A percentile compares a stretch with the other conserved stretches of the same genome.
phyloP scores from a whole-genome alignment of 2,888 invertebrate species.

The Cepaea hortensis region DNA sequence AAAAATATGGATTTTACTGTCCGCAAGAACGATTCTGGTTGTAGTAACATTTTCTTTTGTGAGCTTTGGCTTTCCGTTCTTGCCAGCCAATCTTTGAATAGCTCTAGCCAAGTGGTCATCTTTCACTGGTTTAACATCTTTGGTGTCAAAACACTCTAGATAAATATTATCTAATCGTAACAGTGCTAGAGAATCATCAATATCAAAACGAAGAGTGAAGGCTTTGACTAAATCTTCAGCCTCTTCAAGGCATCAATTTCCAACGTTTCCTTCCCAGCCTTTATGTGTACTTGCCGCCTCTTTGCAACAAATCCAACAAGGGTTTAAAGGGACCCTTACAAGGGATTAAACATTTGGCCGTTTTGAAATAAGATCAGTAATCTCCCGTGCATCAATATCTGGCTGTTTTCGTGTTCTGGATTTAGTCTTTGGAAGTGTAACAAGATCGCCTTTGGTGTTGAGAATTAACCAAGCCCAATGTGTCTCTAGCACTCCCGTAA shows the following conservation, averaged over 20 bases:
- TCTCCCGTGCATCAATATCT: slow-evolving; percentile 77
- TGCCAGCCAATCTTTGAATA: slow-evolving; percentile 79
- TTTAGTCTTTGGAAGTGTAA: slow-evolving; percentile 85
- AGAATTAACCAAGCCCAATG: no score
- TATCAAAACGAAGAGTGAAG: slow-evolving; percentile 95
- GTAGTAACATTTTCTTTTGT: slow-evolving; percentile 92
- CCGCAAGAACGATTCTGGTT: no score
- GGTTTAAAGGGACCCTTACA: slow-evolving; percentile 94
- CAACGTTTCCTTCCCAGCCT: slow-evolving; percentile 83
- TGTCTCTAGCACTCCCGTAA: no score
- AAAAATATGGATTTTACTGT: no score
- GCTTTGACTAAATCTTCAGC: slow-evolving; percentile 97
- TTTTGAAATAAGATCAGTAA: no score
- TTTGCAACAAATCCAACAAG: slow-evolving; percentile 96
- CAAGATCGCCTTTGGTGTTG: no score
- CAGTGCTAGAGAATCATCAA: slow-evolving; percentile 95
- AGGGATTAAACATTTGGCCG: slow-evolving; percentile 90
- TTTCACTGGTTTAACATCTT: slow-evolving; percentile 93
- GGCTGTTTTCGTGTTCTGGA: slow-evolving; percentile 96
- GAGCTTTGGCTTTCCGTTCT: slow-evolving; percentile 95
- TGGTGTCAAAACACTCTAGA: slow-evolving; percentile 96
- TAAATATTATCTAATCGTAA: slow-evolving; percentile 96
- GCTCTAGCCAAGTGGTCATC: slow-evolving; percentile 97
- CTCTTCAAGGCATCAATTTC: slow-evolving; percentile 95
- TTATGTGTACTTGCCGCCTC: slow-evolving; percentile 91